A percentile compares a stretch with the other conserved stretches of the same genome.
Evolutionary conservation across 1,140 invertebrate genomes (phyloP).

Genomic region (Thaumetopoea pityocampa): DNA sequence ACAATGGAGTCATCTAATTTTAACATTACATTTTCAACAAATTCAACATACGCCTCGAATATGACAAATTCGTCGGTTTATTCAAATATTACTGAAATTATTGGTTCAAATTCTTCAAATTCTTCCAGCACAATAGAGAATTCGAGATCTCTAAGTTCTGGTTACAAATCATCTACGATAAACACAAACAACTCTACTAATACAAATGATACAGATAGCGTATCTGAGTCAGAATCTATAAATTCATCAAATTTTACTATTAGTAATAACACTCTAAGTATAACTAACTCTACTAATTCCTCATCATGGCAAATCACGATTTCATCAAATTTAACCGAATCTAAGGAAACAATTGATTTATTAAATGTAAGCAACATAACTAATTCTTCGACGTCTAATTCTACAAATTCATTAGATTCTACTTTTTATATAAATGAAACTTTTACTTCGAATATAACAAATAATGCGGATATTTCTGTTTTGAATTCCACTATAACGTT

Average conservation of each 20-base stretch:
- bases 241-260: not conserved
- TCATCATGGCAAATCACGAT: not conserved
- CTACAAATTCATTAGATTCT: too few relatives aligned
- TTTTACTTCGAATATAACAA: not conserved
- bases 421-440: too few relatives aligned
- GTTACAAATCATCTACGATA: too few relatives aligned
- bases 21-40: not conserved
- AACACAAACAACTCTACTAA: not conserved
- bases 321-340: not conserved
- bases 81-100: not conserved
- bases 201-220: not conserved
- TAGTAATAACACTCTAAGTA: not conserved
- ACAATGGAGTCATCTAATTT: constrained; percentile 4
- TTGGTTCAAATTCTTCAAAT: not conserved
- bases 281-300: too few relatives aligned
- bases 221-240: not conserved
- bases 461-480: too few relatives aligned
- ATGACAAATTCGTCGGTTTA: not conserved
- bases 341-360: not conserved
- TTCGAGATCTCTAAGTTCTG: not conserved
- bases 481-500: too few relatives aligned
- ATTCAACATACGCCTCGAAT: not conserved
- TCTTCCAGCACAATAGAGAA: not conserved
- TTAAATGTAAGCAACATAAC: constrained; percentile 1
- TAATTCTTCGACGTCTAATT: not conserved